Evolutionary conservation across 2,797 vertebrate species (phyloP), one percentile per base, ranked within the genome.

Genomic region (Lepilemur septentrionalis): DNA sequence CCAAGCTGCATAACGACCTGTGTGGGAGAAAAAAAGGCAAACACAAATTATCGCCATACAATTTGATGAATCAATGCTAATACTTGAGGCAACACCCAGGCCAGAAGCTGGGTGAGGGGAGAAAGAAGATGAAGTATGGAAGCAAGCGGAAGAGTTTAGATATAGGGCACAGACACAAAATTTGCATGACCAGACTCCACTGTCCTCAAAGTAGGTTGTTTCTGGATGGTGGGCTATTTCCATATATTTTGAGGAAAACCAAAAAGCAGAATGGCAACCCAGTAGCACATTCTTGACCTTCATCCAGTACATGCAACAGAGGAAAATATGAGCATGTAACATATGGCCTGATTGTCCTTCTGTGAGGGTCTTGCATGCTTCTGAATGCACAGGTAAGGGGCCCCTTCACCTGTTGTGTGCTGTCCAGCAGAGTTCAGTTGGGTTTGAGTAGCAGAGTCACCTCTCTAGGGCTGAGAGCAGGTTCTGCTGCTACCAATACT

Each of bases 261-360:
- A 10, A 57, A 70, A 92, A 65, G 20, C 20, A 63, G 1, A 25
- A 38, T 1, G 65, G 14, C 12, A 30, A 43, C 14, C 1, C 0
- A n/a, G 15, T 41, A 48, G 48, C 22, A 28, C n/a, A 7, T 46
- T 65, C 20, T 35, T 92, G 4, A 28, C 72, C 12, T 70, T 75
- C 5, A 28, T 0, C 0, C 1, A 38, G 9, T 28, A 67, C 35
- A 55, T 30, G 12, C 30, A 80, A 17, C 28, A 43, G 17, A 79
- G 32, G 65, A 76, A 90, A 73, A 69, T 50, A 28, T 23, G 81
- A 73, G 32, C 8, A 23, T 6, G 0, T 25, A 30, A 1, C 3
- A 2, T 4, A 2, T 12, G 25, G 3, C 38, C 18, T 14, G 17
- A 52, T 32, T 72, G 25, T 79, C 23, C 28, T 70, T 72, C 52